Evolutionary conservation across 1,140 invertebrate genomes (phyloP).

Genomic region (Sarcophaga peregrina): DNA sequence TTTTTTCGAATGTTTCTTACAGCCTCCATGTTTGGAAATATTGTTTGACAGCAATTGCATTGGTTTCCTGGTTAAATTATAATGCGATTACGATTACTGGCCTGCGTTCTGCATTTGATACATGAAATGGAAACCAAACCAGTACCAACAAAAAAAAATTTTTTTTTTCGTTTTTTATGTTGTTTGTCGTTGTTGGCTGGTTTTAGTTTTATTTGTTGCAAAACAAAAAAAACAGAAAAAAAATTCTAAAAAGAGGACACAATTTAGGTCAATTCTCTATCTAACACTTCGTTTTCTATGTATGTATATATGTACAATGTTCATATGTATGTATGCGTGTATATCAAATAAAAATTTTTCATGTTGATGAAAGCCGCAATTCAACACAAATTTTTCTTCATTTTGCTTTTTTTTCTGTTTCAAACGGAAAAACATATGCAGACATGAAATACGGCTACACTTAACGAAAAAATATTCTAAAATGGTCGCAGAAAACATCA

Average conservation of each 20-base stretch:
- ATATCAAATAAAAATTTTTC: conserved; percentile 5
- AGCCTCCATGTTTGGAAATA: not conserved
- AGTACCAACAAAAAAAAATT: not conserved
- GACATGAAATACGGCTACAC: no score
- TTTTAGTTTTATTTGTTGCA: no score
- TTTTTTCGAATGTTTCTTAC: no score
- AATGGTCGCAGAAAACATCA: no score
- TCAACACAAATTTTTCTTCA: not conserved
- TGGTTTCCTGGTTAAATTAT: conserved; percentile 15
- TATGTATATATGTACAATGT: not conserved
- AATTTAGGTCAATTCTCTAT: conserved; percentile 25
- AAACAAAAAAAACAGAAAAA: no score
- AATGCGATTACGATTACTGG: not conserved
- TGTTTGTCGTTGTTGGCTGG: not conserved
- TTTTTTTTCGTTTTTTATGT: not conserved
- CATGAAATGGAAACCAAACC: not conserved
- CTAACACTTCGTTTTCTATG: not conserved
- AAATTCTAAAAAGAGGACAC: not conserved
- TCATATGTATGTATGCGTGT: not conserved
- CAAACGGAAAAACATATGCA: no score
- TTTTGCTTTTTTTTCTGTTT: no score
- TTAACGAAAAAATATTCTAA: no score
- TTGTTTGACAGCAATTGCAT: not conserved
- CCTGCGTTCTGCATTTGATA: not conserved
- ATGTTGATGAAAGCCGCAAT: conserved; percentile 21